These are phyloP conservation scores for Hypena proboscidalis DNA, from an alignment of 2,888 invertebrate genomes.

Conservation along the genomic window DNA sequence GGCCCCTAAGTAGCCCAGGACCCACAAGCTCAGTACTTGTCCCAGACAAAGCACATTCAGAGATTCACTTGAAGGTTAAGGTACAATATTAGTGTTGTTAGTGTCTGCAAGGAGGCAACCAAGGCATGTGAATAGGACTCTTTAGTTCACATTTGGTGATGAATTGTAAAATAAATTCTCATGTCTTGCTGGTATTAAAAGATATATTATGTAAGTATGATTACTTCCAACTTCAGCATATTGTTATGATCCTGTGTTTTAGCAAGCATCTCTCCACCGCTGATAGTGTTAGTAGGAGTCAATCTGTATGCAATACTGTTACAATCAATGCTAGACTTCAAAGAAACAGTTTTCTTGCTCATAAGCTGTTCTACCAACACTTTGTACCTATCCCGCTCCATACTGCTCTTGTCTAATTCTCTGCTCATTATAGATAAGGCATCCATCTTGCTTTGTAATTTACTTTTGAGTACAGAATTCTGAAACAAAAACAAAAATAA, in stretches of 20 bases:
- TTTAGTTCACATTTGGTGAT: no score
- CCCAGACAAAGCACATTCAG: no score
- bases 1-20: no score
- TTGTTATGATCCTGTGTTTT: constrained; percentile 86
- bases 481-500: constrained; percentile 47
- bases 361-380: constrained; percentile 92
- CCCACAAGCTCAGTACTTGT: no score
- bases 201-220: not conserved
- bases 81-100: no score
- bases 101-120: no score
- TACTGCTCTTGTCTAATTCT: constrained; percentile 91
- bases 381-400: constrained; percentile 92
- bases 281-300: constrained; percentile 74
- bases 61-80: no score
- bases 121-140: no score
- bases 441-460: constrained; percentile 92
- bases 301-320: constrained; percentile 58
- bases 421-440: constrained; percentile 91
- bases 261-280: constrained; percentile 84
- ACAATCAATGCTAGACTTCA: constrained; percentile 47
- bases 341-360: constrained; percentile 61
- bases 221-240: constrained; percentile 81
- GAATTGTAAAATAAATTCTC: no score
- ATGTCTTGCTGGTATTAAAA: no score
- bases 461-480: constrained; percentile 88